Evolutionary conservation across 2,888 invertebrate genomes (phyloP).

Genomic region (Ephialtes manifestator): DNA sequence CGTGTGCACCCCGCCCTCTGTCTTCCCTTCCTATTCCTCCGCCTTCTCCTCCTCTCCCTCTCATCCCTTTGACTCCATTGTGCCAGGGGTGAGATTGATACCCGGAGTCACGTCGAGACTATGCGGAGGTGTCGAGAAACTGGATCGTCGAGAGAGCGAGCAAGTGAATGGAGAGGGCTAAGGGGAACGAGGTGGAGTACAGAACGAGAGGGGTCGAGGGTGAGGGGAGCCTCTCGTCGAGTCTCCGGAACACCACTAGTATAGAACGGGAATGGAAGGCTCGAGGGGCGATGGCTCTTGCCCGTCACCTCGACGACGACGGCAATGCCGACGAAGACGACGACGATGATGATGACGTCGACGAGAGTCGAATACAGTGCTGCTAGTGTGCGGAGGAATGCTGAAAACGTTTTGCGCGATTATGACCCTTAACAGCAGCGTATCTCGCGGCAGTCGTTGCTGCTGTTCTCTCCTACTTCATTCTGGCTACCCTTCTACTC

Average conservation of each 20-base stretch:
- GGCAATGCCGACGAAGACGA: slow-evolving; percentile 18
- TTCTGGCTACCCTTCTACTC: slow-evolving; percentile 8
- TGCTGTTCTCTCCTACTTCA: slow-evolving; percentile 16
- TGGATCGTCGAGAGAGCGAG: slow-evolving; percentile 75
- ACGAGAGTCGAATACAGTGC: slow-evolving; percentile 37
- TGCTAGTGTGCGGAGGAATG: slow-evolving; percentile 44
- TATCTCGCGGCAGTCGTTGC: slow-evolving; percentile 58
- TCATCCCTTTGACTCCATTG: slow-evolving; percentile 24
- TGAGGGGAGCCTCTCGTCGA: slow-evolving; percentile 30
- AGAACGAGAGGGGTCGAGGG: slow-evolving; percentile 54
- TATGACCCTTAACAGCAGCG: slow-evolving; percentile 61
- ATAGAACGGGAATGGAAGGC: slow-evolving; percentile 55
- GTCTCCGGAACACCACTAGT: slow-evolving; percentile 15
- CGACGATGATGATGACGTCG: slow-evolving; percentile 24
- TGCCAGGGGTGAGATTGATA: slow-evolving; percentile 83
- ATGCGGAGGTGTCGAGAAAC: slow-evolving; percentile 81
- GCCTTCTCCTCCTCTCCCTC: background rate
- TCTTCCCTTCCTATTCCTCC: background rate
- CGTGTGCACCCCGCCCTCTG: slow-evolving; percentile 48
- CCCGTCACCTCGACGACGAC: slow-evolving; percentile 53
- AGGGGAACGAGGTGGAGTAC: slow-evolving; percentile 53
- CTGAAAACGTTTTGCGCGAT: slow-evolving; percentile 69
- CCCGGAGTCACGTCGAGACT: slow-evolving; percentile 81
- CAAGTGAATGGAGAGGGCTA: slow-evolving; percentile 9
- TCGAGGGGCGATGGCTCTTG: slow-evolving; percentile 60